Conservation (phyloP, 2,113 vertebrate genomes). For the Orthonyx spaldingii region DNA sequence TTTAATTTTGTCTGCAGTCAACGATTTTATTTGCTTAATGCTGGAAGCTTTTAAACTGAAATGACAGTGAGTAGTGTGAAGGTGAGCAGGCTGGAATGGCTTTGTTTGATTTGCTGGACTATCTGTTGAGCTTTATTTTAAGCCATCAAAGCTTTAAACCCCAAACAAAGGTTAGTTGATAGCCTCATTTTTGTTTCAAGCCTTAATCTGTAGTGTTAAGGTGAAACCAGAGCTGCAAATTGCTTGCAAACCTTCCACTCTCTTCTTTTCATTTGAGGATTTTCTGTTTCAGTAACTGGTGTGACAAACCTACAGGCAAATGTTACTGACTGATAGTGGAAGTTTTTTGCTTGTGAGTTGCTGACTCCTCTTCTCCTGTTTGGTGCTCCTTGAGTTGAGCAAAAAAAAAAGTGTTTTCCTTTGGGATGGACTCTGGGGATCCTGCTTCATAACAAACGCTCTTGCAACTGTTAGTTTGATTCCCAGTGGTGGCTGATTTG, state of each 20-base stretch:
- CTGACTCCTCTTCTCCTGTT: not conserved
- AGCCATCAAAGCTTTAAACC: slow-evolving; percentile 42
- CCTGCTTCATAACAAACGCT: not conserved
- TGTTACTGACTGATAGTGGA: not conserved
- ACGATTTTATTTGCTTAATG: not conserved
- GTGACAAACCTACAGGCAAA: not conserved
- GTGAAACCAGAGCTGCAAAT: slow-evolving; percentile 22
- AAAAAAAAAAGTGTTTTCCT: not conserved
- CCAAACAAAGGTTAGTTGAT: slow-evolving; percentile 43
- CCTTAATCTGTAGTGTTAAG: slow-evolving; percentile 22
- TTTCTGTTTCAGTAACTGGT: slow-evolving; percentile 1
- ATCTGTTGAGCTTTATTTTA: slow-evolving; percentile 47
- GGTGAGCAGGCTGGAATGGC: slow-evolving; percentile 7
- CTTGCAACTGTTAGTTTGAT: not conserved
- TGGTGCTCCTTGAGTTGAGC: not conserved
- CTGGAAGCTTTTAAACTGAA: not conserved
- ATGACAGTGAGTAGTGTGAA: not conserved
- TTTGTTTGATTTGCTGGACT: slow-evolving; percentile 34
- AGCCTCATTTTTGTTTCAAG: slow-evolving; percentile 30
- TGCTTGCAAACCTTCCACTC: not conserved
- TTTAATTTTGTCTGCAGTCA: not conserved
- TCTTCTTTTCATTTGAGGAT: slow-evolving; percentile 9
- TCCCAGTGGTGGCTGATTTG: not conserved
- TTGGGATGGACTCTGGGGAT: not conserved
- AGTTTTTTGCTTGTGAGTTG: not conserved